These are phyloP conservation scores for Nymphalis io DNA, from an alignment of 1,140 invertebrate species.

Conservation along the genomic window DNA sequence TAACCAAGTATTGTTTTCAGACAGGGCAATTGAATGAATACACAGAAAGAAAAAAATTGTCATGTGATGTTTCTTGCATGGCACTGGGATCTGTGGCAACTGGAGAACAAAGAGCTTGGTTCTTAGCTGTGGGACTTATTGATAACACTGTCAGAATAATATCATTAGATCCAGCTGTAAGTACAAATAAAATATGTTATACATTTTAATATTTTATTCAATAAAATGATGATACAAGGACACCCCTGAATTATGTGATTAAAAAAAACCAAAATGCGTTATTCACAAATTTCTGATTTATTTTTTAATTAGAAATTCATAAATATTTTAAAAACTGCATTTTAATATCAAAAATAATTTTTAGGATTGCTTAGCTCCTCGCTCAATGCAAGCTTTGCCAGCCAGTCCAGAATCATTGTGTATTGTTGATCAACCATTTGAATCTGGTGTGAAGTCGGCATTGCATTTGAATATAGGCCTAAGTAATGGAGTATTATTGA, in stretches of 20 bases:
- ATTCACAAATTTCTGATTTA: conserved; percentile 72
- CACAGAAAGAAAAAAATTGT: conserved; percentile 97
- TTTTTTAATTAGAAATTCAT: not conserved
- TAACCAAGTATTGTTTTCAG: conserved; percentile 77
- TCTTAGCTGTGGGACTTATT: conserved; percentile 97
- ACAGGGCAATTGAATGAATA: conserved; percentile 99
- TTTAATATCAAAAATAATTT: conserved; percentile 26
- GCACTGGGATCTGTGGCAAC: conserved; percentile 96
- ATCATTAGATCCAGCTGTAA: conserved; percentile 95
- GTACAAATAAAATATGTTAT: conserved; percentile 38
- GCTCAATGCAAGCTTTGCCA: conserved; percentile 98
- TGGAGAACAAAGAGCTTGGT: conserved; percentile 97
- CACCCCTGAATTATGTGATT: conserved; percentile 79
- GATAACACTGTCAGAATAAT: conserved; percentile 99
- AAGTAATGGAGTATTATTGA: conserved; percentile 97
- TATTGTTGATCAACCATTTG: conserved; percentile 91
- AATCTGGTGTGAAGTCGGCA: conserved; percentile 85
- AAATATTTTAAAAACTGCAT: not conserved
- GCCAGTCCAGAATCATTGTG: conserved; percentile 97
- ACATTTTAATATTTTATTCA: not conserved
- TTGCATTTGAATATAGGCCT: conserved; percentile 99
- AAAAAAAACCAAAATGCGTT: conserved; percentile 78
- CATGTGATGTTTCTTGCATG: conserved; percentile 99
- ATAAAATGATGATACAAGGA: conserved; percentile 77
- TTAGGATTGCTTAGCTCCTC: conserved; percentile 92